Evolutionary conservation across 1,140 invertebrate genomes (phyloP), one percentile per base, ranked within the genome.

Genomic region (Antheraea mylitta): DNA sequence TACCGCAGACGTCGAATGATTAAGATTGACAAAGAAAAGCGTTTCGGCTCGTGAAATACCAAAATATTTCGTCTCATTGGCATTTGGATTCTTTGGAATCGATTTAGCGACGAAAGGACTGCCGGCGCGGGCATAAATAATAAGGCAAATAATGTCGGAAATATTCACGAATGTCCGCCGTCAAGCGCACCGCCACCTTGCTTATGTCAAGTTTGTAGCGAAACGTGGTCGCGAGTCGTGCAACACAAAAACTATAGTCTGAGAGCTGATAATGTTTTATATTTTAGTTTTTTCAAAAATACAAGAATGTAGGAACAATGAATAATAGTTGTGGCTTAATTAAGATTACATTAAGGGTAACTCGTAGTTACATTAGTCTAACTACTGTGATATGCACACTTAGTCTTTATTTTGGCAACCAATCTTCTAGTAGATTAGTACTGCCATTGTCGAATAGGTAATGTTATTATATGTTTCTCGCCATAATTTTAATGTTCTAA

Each of bases 161-260:
- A 80, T 78, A 80, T 82, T 77, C 70, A 64, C 58, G 68, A 68
- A 79, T 77, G 77, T 70, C 74, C 58, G 68, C 74, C 78, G 76
- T 77, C 79, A 79, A 73, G 75, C 64, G 59, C 59, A 63, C 71
- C 75, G 74, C 73, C 72, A 74, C 76, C 76, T 75, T 69, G 63
- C 68, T 75, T 74, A 80, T 80, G 76, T 80, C 74, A 76, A 71
- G 60, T 66, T 62, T 68, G 70, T 71, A 74, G 75, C 76, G 74
- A 71, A 71, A 78, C 80, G 75, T 53, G 68, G 78, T 86, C 83
- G 85, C 83, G 86, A 84, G 86, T 88, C 84, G 82, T 79, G 72
- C 68, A 53, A 19, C 8, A 68, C 73, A 85, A 88, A 86, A 88
- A 85, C 61, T 37, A 48, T 18, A 7, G 10, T 16, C 37, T 42